Evolutionary conservation across 2,888 invertebrate genomes (phyloP).

Genomic region (Proisotoma minuta): DNA sequence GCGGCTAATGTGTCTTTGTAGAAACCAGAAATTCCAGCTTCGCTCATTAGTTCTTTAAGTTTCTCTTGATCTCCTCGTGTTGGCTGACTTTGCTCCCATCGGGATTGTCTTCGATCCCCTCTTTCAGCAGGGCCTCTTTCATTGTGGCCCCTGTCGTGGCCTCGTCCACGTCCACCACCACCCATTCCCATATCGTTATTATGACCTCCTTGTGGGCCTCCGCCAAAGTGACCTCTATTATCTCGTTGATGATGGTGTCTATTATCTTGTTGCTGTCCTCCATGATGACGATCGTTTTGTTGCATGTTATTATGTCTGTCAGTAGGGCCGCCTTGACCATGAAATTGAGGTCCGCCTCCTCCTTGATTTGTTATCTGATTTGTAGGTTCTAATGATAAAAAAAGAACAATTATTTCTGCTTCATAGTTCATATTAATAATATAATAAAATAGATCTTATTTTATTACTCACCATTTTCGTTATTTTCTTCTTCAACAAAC

Average conservation of each 20-base stretch:
- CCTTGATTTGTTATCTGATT: too few relatives aligned
- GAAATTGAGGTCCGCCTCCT: background rate
- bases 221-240: slow-evolving; percentile 12
- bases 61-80: slow-evolving; percentile 45
- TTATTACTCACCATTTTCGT: slow-evolving; percentile 19
- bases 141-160: background rate
- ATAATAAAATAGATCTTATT: too few relatives aligned
- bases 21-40: slow-evolving; percentile 45
- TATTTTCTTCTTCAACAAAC: slow-evolving; percentile 27
- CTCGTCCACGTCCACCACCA: slow-evolving; percentile 52
- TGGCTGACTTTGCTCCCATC: slow-evolving; percentile 43
- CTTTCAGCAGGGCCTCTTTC: slow-evolving; percentile 12
- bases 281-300: slow-evolving; percentile 16
- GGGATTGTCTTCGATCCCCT: slow-evolving; percentile 23
- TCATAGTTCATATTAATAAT: too few relatives aligned
- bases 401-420: too few relatives aligned
- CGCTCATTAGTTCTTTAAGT: slow-evolving; percentile 46
- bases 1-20: slow-evolving; percentile 44
- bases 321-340: slow-evolving; percentile 15
- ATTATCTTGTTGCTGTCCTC: slow-evolving; percentile 15
- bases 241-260: slow-evolving; percentile 44
- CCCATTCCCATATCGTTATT: slow-evolving; percentile 17
- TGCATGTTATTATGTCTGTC: slow-evolving; percentile 7
- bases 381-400: too few relatives aligned
- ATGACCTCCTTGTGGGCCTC: slow-evolving; percentile 7